These are phyloP conservation scores for Pachycephus smyrnensis DNA, from an alignment of 2,888 invertebrate genomes.

Conservation along the genomic window DNA sequence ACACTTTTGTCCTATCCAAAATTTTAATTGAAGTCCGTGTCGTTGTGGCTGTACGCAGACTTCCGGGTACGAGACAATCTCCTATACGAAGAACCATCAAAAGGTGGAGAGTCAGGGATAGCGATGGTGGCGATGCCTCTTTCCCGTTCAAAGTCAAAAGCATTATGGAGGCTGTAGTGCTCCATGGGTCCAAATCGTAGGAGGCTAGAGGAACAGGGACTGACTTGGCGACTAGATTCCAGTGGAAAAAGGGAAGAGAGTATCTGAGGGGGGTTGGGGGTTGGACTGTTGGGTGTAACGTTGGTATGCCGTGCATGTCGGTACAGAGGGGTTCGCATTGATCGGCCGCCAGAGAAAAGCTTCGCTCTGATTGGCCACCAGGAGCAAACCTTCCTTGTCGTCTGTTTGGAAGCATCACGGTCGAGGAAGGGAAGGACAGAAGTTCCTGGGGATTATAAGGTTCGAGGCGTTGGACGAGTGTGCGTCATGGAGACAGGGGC, in stretches of 20 bases:
- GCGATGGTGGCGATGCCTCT: neutral
- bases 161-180: neutral
- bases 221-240: slow-evolving; percentile 26
- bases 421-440: neutral
- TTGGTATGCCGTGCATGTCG: slow-evolving; percentile 53
- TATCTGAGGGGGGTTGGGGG: neutral
- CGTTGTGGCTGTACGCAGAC: neutral
- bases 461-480: neutral
- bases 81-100: neutral
- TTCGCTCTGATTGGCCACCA: slow-evolving; percentile 56
- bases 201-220: slow-evolving; percentile 30
- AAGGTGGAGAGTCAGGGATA: neutral
- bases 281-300: slow-evolving; percentile 15
- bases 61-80: neutral
- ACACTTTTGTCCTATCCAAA: neutral
- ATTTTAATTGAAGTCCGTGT: neutral
- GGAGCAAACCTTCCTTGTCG: slow-evolving; percentile 33
- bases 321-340: slow-evolving; percentile 64
- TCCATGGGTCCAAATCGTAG: neutral
- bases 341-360: slow-evolving; percentile 57
- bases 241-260: neutral
- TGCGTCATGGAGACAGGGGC: neutral
- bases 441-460: neutral
- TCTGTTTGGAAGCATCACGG: slow-evolving; percentile 20
- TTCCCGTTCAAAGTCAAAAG: neutral